These are phyloP conservation scores for Acrobasis consociella DNA, from an alignment of 2,888 invertebrate species.

Conservation along the genomic window DNA sequence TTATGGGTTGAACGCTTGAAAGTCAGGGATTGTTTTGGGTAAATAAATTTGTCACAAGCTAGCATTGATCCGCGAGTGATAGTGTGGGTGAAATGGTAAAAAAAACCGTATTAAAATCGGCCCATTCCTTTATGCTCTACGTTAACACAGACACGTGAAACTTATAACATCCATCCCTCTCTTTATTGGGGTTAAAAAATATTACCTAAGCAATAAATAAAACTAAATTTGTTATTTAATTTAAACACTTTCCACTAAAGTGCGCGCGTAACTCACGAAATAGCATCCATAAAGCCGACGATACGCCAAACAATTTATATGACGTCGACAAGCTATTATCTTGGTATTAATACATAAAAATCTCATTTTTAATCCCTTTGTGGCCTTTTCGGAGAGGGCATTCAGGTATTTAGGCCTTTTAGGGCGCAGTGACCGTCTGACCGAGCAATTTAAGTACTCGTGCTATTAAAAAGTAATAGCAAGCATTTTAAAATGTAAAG, in stretches of 20 bases:
- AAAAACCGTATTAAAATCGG: too few species aligned
- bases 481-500: neutral
- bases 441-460: neutral
- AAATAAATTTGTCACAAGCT: too few species aligned
- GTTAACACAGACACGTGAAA: too few species aligned
- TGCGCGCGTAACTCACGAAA: neutral
- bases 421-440: neutral
- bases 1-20: too few species aligned
- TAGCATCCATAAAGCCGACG: constrained; percentile 9
- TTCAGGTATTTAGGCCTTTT: neutral
- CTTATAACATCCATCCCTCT: too few species aligned
- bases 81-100: too few species aligned
- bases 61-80: too few species aligned
- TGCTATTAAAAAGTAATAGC: neutral
- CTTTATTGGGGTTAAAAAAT: too few species aligned
- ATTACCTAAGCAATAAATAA: neutral
- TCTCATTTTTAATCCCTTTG: constrained; percentile 1
- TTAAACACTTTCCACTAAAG: neutral
- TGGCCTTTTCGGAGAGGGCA: neutral
- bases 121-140: too few species aligned
- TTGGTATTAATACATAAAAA: constrained; percentile 3
- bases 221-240: neutral
- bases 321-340: constrained; percentile 1
- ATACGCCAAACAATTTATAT: constrained; percentile 1
- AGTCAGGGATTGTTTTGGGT: too few species aligned